Base-by-base conservation (phyloP, 2,888 invertebrate species). In the Eupsilia transversa region DNA sequence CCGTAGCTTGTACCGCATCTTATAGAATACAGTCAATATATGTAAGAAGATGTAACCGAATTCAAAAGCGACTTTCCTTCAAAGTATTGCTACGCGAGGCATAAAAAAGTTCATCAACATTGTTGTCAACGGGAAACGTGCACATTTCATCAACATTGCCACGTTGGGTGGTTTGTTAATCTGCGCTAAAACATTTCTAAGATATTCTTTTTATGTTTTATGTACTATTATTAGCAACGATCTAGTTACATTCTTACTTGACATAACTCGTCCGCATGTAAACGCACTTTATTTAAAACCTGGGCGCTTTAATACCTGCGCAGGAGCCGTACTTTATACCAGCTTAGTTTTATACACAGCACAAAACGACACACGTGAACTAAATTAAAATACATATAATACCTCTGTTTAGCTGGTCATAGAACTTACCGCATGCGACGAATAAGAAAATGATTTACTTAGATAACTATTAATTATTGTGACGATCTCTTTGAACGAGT, bases 271-370 rank as follows among this genome's bases (percentile, higher is more conserved):
- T 30, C 74, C 43, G 41, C 89, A 93, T 93, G 89, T 93, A 84
- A 90, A 68, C 91, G 82, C 4, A 4, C 23, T 35, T 17, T 72
- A 69, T 77, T 86, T 86, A 89, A 86, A 86, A 86, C 76, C 83
- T 82, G 70, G 72, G 72, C 72, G 71, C 80, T 82, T 80, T 86
- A 87, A 86, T 82, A 87, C 84, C 76, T 77, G 83, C 75, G 86
- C 88, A 85, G 81, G 85, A 79, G 86, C 71, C 83, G 79, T 85
- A 88, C 82, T 84, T 83, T 88, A 82, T 81, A 80, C 41, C 79
- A 66, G 88, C 88, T 87, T 87, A 87, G 83, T 81, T 88, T 76
- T 79, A 88, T 85, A 82, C 72, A 80, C 60, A 82, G 67, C n/a
- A 71, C 68, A 38, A 67, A 80, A 75, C 63, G 81, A 75, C 33